These are phyloP conservation scores for Erannis defoliaria DNA, from an alignment of 2,888 invertebrate genomes.

Conservation along the genomic window DNA sequence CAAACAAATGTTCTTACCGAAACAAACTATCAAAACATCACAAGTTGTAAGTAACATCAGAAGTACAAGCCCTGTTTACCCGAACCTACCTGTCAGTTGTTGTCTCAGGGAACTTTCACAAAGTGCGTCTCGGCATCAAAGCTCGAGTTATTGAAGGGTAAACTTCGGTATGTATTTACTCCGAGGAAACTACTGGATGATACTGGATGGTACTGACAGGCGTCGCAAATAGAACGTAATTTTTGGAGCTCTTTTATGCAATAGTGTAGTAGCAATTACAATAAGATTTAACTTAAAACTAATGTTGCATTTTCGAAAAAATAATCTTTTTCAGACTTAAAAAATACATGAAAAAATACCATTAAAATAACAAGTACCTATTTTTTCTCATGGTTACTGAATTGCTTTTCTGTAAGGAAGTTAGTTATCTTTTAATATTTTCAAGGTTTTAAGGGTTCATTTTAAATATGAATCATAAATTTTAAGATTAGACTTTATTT, in stretches of 20 bases:
- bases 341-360: no score
- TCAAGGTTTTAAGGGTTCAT: no score
- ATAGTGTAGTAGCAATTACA: no score
- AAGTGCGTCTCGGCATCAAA: constrained; percentile 7
- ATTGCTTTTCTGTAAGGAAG: no score
- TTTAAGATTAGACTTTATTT: no score
- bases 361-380: no score
- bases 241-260: constrained; percentile 1
- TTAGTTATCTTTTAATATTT: no score
- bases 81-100: constrained; percentile 6
- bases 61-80: constrained; percentile 4
- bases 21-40: constrained; percentile 20
- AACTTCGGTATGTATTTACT: neutral
- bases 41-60: constrained; percentile 12
- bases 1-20: constrained; percentile 11
- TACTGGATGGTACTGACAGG: constrained; percentile 1
- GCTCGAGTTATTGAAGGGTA: constrained; percentile 12
- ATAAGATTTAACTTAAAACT: no score
- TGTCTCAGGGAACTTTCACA: constrained; percentile 14
- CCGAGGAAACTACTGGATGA: neutral
- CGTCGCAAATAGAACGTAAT: neutral
- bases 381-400: no score
- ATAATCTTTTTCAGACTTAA: no score
- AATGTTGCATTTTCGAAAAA: no score
- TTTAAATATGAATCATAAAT: no score